Conservation (phyloP, 1,140 invertebrate genomes). For the Bombus sylvicola region DNA sequence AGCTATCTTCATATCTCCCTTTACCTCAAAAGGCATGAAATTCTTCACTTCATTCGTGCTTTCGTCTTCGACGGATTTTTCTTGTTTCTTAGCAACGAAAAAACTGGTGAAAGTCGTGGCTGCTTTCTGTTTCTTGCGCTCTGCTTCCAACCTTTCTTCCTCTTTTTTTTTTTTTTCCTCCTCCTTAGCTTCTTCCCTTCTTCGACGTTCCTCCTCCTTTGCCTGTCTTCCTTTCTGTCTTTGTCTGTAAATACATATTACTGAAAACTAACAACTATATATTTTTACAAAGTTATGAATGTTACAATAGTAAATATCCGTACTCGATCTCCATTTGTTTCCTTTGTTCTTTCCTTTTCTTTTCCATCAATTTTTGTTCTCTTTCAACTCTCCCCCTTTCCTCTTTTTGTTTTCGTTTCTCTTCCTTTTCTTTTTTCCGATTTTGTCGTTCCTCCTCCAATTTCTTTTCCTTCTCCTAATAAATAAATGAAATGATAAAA, state of each 20-base stretch:
- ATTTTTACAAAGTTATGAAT: conserved; percentile 10
- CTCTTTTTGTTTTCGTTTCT: conserved; percentile 83
- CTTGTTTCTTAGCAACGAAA: conserved; percentile 88
- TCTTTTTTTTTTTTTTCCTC: conserved; percentile 84
- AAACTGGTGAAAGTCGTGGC: conserved; percentile 91
- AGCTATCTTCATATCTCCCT: conserved; percentile 94
- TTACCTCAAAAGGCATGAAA: conserved; percentile 89
- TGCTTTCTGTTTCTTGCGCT: conserved; percentile 89
- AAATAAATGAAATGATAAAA: conserved; percentile 19
- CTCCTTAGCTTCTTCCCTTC: conserved; percentile 85
- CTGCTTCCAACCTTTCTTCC: conserved; percentile 85
- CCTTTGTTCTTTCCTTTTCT: conserved; percentile 81
- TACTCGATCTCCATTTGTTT: conserved; percentile 80
- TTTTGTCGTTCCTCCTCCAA: conserved; percentile 74
- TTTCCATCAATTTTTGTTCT: conserved; percentile 80
- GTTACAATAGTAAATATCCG: conserved; percentile 38
- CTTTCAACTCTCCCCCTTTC: conserved; percentile 82
- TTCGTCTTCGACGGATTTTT: conserved; percentile 75
- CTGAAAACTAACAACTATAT: neutral
- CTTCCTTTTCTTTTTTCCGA: conserved; percentile 46
- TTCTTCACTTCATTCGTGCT: conserved; percentile 68
- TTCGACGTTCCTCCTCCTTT: conserved; percentile 79
- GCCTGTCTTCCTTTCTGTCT: conserved; percentile 79
- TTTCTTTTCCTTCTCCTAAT: conserved; percentile 84
- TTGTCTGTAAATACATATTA: conserved; percentile 66